A percentile compares a stretch with the other conserved stretches of the same genome.
Conservation (phyloP, 2,888 invertebrate species). For the Hypena proboscidalis region DNA sequence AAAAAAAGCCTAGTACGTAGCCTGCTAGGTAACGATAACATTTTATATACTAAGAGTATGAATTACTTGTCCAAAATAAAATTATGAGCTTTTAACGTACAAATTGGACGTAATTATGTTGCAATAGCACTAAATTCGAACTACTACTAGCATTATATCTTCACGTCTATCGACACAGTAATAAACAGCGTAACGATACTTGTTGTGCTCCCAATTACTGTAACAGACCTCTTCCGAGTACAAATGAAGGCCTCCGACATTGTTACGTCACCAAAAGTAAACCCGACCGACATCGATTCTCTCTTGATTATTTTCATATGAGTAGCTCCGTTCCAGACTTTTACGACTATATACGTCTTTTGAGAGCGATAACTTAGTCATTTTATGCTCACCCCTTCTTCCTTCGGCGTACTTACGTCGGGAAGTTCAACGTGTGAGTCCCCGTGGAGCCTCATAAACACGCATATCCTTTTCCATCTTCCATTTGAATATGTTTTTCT, state of each 20-base stretch:
- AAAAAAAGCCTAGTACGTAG: no score
- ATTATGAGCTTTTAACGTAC: no score
- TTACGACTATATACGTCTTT: slow-evolving; percentile 81
- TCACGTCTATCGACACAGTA: slow-evolving; percentile 36
- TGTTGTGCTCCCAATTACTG: slow-evolving; percentile 45
- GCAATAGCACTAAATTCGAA: slow-evolving; percentile 19
- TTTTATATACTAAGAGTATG: no score
- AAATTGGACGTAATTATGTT: no score
- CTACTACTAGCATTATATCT: slow-evolving; percentile 19
- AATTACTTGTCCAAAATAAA: no score
- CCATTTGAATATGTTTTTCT: slow-evolving; percentile 70
- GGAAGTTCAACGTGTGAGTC: slow-evolving; percentile 75
- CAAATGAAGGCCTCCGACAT: slow-evolving; percentile 33
- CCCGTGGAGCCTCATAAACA: slow-evolving; percentile 76
- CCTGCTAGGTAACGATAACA: no score
- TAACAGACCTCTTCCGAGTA: slow-evolving; percentile 32
- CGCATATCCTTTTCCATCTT: slow-evolving; percentile 74
- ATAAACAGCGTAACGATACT: slow-evolving; percentile 50
- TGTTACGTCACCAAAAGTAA: slow-evolving; percentile 44
- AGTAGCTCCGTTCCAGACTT: slow-evolving; percentile 73
- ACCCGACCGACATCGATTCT: slow-evolving; percentile 62
- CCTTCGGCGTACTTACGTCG: slow-evolving; percentile 68
- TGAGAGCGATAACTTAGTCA: slow-evolving; percentile 83
- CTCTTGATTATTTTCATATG: slow-evolving; percentile 81
- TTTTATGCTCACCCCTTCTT: slow-evolving; percentile 82